Percentiles rank a stretch among this genome's conserved stretches.
phyloP scores from a whole-genome alignment of 2,888 invertebrate genomes.

The Mesorhabditis belari region DNA sequence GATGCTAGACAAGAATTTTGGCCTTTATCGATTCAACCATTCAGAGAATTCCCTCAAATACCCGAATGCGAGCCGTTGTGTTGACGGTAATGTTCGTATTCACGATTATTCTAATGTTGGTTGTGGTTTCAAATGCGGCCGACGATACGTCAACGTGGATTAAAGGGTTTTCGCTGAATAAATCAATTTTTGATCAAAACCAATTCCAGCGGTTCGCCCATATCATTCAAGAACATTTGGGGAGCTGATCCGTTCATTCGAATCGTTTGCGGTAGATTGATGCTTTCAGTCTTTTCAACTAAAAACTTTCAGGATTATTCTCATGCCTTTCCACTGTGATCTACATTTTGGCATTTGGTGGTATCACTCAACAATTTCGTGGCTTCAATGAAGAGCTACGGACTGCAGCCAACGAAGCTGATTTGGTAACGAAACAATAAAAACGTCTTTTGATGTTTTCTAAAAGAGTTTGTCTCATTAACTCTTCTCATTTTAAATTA shows the following conservation, averaged over 20 bases:
- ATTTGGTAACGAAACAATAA: no score
- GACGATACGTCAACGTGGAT: neutral
- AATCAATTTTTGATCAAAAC: neutral
- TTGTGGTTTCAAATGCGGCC: neutral
- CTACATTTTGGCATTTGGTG: neutral
- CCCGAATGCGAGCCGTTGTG: neutral
- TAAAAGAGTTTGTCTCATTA: no score
- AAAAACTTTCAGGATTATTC: neutral
- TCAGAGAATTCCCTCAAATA: neutral
- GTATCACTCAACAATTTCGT: neutral
- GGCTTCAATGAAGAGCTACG: neutral
- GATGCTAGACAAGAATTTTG: no score
- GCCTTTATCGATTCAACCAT: no score
- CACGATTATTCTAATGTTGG: neutral
- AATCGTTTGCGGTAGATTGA: no score
- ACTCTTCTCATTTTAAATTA: no score
- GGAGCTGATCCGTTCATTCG: neutral
- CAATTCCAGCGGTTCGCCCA: neutral
- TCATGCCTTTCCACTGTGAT: neutral
- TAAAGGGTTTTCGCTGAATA: neutral
- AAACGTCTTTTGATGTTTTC: no score
- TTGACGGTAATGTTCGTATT: neutral
- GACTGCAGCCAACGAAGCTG: neutral
- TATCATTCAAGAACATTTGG: neutral
- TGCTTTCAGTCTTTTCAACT: no score